Evolutionary conservation across 2,113 vertebrate species (phyloP).

Genomic region (Callipepla californica): DNA sequence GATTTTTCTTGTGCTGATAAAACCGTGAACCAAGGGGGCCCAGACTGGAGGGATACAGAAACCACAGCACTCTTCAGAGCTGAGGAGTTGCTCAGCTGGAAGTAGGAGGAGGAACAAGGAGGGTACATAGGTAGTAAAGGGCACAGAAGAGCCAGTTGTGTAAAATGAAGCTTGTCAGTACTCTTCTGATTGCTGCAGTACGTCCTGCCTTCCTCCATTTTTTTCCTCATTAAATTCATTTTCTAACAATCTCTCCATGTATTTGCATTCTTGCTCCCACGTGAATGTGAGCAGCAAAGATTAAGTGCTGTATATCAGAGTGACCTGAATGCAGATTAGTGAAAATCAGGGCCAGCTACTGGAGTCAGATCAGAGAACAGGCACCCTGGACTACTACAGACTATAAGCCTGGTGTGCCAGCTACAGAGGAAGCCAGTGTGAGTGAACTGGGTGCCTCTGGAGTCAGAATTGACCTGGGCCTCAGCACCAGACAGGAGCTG

Average conservation of each 20-base stretch:
- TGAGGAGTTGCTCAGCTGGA: not conserved
- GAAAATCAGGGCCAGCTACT: not conserved
- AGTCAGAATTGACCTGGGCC: not conserved
- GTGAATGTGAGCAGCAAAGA: not conserved
- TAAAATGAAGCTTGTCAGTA: not conserved
- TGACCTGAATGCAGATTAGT: not conserved
- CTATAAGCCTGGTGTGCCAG: not conserved
- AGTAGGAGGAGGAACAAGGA: not conserved
- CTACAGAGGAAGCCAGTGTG: not conserved
- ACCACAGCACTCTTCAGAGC: not conserved
- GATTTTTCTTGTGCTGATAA: not conserved
- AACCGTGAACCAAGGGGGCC: not conserved
- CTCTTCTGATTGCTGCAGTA: not conserved
- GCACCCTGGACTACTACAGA: not conserved
- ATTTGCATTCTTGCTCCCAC: not conserved
- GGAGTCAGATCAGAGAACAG: not conserved
- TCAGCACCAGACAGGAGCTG: not conserved
- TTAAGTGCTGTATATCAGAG: not conserved
- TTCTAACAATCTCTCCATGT: not conserved
- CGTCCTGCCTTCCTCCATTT: not conserved
- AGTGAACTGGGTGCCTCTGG: not conserved
- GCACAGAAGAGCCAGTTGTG: not conserved
- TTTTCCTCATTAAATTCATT: not conserved
- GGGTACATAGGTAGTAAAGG: not conserved
- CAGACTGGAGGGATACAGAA: not conserved